Base-by-base conservation (phyloP, 2,888 invertebrate species). In the Incurvaria masculella region DNA sequence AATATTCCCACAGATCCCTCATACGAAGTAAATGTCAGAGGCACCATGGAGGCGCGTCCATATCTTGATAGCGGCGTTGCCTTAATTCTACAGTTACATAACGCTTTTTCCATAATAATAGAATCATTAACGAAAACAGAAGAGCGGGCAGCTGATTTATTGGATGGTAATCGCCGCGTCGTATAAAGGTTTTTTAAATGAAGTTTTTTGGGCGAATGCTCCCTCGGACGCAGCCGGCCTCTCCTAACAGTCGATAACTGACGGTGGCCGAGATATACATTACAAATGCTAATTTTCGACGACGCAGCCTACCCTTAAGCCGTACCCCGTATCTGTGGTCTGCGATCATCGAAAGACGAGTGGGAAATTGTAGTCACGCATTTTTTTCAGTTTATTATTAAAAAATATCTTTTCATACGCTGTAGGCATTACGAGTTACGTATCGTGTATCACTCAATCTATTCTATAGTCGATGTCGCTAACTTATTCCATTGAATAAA, bases 71-170 rank as follows among this genome's bases (percentile, higher is more conserved):
- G 21, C 60, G 33, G 33, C 47, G 53, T 57, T 60, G 62, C 71
- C 72, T 69, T 71, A 75, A 72, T 70, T 72, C 71, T 73, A 74
- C 78, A 76, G 78, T 76, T 75, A 76, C 72, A 73, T 72, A 75
- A 76, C 75, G 74, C 73, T 74, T 78, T 33, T 75, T 73, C 78
- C 75, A 73, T 78, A 76, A 78, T 76, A 78, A 78, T 78, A 76
- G 78, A 78, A 78, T 78, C 76, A 78, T 78, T 76, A 76, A 76
- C 70, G 75, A 76, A 76, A 78, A 76, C 78, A 78, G 78, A 76
- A 78, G 76, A 78, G 74, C 69, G 75, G 75, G 70, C 78, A 76
- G 78, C 78, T 78, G 78, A 78, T 78, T 78, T 78, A 78, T 78
- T 76, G 64, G 72, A 75, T 69, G 76, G 74, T 76, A 78, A 78